Conservation (phyloP, 2,888 invertebrate species). For the Diabrotica balteata region DNA sequence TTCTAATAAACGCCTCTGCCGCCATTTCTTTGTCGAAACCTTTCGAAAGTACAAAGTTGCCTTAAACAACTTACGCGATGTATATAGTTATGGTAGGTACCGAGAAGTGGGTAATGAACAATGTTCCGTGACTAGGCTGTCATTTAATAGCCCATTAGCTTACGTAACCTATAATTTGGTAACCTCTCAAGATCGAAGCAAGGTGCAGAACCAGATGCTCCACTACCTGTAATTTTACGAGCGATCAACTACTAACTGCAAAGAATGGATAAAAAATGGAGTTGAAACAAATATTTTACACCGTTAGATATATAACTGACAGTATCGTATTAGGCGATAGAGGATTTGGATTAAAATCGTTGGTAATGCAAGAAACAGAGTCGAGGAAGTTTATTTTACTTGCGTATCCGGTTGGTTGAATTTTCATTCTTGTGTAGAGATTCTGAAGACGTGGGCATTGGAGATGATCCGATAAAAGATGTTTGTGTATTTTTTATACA, state of each 20-base stretch:
- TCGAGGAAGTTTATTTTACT: too few relatives aligned
- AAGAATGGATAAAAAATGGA: conserved; percentile 4
- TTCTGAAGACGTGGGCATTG: too few relatives aligned
- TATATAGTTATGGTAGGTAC: not conserved
- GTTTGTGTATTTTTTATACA: too few relatives aligned
- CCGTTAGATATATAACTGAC: conserved; percentile 23
- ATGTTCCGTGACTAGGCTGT: conserved; percentile 42
- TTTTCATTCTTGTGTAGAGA: too few relatives aligned
- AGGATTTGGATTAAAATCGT: too few relatives aligned
- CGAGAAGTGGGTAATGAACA: conserved; percentile 36
- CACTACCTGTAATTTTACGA: conserved; percentile 30
- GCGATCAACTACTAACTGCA: conserved; percentile 26
- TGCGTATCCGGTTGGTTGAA: too few relatives aligned
- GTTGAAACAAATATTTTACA: conserved; percentile 25
- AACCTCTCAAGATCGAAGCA: conserved; percentile 33
- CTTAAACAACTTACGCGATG: not conserved
- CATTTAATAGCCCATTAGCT: conserved; percentile 47
- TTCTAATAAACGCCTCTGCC: too few relatives aligned
- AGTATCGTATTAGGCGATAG: conserved; percentile 4
- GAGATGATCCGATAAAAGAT: too few relatives aligned
- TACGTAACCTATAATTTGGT: conserved; percentile 39
- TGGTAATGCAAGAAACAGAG: too few relatives aligned
- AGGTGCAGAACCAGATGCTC: conserved; percentile 34
- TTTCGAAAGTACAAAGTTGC: too few relatives aligned
- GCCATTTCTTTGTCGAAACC: too few relatives aligned